A percentile compares a stretch with the other conserved stretches of the same genome.
Conservation (phyloP, 2,888 invertebrate genomes). For the Ophion ventricosus region DNA sequence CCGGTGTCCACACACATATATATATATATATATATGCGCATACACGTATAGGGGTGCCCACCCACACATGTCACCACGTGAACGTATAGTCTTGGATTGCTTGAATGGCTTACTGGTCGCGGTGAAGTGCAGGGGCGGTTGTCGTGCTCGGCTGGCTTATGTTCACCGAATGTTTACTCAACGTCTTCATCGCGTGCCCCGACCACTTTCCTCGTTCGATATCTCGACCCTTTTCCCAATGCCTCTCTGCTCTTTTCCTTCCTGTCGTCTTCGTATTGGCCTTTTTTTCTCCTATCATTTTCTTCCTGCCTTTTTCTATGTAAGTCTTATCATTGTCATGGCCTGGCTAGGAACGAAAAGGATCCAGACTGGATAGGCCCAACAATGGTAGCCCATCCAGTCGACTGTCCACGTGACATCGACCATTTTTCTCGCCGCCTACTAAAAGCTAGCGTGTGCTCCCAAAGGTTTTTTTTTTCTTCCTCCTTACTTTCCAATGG, state of each 20-base stretch:
- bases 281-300: conserved; percentile 16
- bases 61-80: background rate
- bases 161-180: conserved; percentile 69
- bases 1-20: conserved; percentile 53
- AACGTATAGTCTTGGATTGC: conserved; percentile 29
- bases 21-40: background rate
- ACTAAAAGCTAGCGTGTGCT: background rate
- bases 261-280: conserved; percentile 35
- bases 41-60: background rate
- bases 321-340: conserved; percentile 45
- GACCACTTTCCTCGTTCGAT: conserved; percentile 60
- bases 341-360: conserved; percentile 46
- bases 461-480: background rate
- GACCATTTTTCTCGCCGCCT: background rate
- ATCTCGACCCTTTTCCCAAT: conserved; percentile 64
- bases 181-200: conserved; percentile 67
- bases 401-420: conserved; percentile 6
- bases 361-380: conserved; percentile 30
- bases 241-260: conserved; percentile 44
- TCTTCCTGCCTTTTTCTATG: conserved; percentile 14
- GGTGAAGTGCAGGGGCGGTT: conserved; percentile 53
- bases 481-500: background rate
- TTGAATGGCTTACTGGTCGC: conserved; percentile 55
- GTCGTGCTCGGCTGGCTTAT: conserved; percentile 57
- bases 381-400: background rate